Conservation (phyloP, 2,888 invertebrate genomes). For the Caenorhabditis sp. region DNA sequence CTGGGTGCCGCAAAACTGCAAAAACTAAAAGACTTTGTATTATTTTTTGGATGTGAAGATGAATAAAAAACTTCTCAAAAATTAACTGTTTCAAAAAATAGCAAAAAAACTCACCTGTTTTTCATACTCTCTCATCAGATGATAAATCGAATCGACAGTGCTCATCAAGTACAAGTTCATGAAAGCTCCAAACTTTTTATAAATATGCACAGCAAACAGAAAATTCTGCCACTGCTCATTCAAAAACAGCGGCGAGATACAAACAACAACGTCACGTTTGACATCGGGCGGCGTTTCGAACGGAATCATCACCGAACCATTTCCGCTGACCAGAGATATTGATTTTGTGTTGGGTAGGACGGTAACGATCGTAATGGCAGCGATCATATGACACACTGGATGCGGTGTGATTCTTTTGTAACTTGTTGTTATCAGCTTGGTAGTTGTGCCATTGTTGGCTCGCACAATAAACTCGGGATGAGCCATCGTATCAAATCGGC, state of each 20-base stretch:
- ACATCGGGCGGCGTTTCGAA: constrained; percentile 17
- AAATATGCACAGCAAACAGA: constrained; percentile 51
- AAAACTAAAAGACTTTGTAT: too few species aligned
- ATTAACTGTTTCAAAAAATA: too few species aligned
- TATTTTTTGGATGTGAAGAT: too few species aligned
- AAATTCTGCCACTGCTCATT: constrained; percentile 54
- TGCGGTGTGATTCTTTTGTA: constrained; percentile 45
- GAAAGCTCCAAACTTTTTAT: constrained; percentile 44
- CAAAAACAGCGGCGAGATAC: constrained; percentile 49
- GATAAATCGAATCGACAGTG: constrained; percentile 42
- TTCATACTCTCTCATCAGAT: constrained; percentile 46
- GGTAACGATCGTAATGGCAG: constrained; percentile 29
- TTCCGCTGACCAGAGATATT: constrained; percentile 24
- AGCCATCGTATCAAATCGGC: too few species aligned
- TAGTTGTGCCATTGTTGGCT: constrained; percentile 9
- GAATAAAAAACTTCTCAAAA: too few species aligned
- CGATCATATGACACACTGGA: constrained; percentile 38
- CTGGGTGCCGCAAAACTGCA: too few species aligned
- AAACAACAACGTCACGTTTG: constrained; percentile 42
- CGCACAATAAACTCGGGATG: background rate
- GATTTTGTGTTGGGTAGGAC: constrained; percentile 31
- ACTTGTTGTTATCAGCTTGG: constrained; percentile 15
- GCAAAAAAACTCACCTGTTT: constrained; percentile 7
- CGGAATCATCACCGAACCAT: constrained; percentile 39
- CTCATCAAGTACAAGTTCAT: constrained; percentile 49